Evolutionary conservation across 1,140 invertebrate species (phyloP).

Genomic region (Drosophila ohnishii): DNA sequence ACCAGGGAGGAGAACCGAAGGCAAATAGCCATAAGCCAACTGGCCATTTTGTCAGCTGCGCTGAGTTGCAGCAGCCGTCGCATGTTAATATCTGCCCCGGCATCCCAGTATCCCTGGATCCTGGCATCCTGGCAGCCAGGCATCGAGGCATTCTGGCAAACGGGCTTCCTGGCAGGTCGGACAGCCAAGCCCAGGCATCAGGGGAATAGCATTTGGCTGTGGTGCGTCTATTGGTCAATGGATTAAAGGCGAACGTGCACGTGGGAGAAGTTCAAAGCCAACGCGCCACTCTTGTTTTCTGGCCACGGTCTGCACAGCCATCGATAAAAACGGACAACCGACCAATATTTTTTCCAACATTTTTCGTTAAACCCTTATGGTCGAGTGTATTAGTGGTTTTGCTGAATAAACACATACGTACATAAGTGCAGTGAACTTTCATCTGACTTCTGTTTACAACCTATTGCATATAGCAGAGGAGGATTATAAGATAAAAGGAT

Average conservation of each 20-base stretch:
- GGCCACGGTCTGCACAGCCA: conserved; percentile 43
- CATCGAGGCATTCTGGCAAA: conserved; percentile 4
- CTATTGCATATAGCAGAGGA: too few species aligned
- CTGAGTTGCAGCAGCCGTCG: conserved; percentile 55
- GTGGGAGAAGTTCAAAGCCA: conserved; percentile 36
- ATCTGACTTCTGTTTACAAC: background rate
- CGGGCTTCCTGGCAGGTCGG: conserved; percentile 19
- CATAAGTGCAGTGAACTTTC: background rate
- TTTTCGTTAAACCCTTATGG: conserved; percentile 3
- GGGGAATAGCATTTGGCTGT: conserved; percentile 38
- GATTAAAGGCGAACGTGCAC: conserved; percentile 60
- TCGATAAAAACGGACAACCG: conserved; percentile 57
- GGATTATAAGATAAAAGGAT: background rate
- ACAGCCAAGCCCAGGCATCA: conserved; percentile 16
- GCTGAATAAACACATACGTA: background rate
- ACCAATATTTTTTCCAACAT: conserved; percentile 6
- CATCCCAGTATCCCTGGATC: conserved; percentile 17
- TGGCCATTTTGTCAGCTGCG: conserved; percentile 71
- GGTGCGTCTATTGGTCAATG: conserved; percentile 65
- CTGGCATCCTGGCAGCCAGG: background rate
- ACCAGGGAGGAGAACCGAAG: conserved; percentile 21
- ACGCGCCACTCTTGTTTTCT: conserved; percentile 21
- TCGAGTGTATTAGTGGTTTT: background rate
- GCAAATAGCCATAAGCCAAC: conserved; percentile 57
- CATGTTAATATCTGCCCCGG: conserved; percentile 69